These are phyloP conservation scores for Pangasianodon gigas DNA, from an alignment of 2,113 vertebrate genomes.

Conservation along the genomic window DNA sequence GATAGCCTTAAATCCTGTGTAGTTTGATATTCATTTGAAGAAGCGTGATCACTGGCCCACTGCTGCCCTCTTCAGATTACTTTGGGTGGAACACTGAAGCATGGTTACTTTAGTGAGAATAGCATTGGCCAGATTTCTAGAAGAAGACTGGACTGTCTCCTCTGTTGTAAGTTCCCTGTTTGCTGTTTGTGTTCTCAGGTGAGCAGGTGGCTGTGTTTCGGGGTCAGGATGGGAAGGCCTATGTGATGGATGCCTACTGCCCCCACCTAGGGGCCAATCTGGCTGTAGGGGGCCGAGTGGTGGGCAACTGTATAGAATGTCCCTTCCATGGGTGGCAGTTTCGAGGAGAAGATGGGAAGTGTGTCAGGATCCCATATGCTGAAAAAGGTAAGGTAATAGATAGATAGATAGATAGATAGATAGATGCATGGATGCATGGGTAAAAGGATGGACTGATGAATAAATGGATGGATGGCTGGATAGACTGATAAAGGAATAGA, in stretches of 20 bases:
- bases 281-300: slow-evolving; percentile 72
- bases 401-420: neutral
- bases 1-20: neutral
- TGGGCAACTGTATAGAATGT: slow-evolving; percentile 78
- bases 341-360: slow-evolving; percentile 74
- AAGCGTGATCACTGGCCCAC: neutral
- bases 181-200: slow-evolving; percentile 60
- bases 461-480: no score
- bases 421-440: neutral
- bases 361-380: slow-evolving; percentile 71
- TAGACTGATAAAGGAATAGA: neutral
- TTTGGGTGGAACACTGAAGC: neutral
- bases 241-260: slow-evolving; percentile 77
- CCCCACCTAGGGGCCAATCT: slow-evolving; percentile 81
- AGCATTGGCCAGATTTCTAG: neutral
- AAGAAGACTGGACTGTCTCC: neutral
- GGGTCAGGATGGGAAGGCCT: slow-evolving; percentile 65
- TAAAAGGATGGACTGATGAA: neutral
- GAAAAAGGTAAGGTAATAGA: slow-evolving; percentile 69
- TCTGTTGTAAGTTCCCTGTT: neutral
- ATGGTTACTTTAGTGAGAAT: neutral
- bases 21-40: neutral
- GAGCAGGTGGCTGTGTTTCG: slow-evolving; percentile 73
- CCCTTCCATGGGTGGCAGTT: slow-evolving; percentile 84
- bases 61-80: slow-evolving; percentile 21